Base-by-base conservation (phyloP, 37 sponge, comb jelly and placozoan genomes). In the Aplysina aerophoba region DNA sequence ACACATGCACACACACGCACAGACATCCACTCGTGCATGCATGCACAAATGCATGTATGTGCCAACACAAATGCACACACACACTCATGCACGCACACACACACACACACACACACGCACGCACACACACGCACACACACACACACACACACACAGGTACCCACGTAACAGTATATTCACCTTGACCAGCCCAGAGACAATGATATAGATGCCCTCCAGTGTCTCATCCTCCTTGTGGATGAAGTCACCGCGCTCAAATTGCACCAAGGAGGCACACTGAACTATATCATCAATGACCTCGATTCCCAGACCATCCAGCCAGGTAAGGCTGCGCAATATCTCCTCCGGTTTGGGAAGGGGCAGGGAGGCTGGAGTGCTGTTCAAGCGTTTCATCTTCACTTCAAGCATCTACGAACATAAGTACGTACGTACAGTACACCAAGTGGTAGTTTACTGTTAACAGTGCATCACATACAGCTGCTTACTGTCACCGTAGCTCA, bases 121-220 rank as follows among this genome's bases (percentile, higher is more conserved):
- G 50, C 50, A 44, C 50, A 44, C 50, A 44, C 8, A 8, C 50
- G 50, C 50, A 44, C 50, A 44, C 50, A 44, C 3, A 44, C 50
- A 44, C 50, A 44, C 50, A n/a, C n/a, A n/a, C n/a, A n/a, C n/a
- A n/a, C n/a, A n/a, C n/a, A n/a, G n/a, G n/a, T n/a, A 44, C 8
- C 6, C 50, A 8, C 50, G 8, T 8, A 44, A 3, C 3, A 44
- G 8, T 8, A 44, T 8, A 44, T 8, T 71, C 21, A 89, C 93
- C 86, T 89, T 92, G 37, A 90, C 95, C 4, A 95, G 84, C 21
- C 97, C 97, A 78, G 88, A 89, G 13, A 94, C 84, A 34, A 97
- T 86, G 40, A 97, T 73, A 62, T 88, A 90, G 33, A 97, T 86
- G 17, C 91, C 91, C 16, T 56, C 50, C 28, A 83, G 13, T 14